Base-by-base conservation (phyloP, 2,797 vertebrate species). In the Ictinia mississippiensis region DNA sequence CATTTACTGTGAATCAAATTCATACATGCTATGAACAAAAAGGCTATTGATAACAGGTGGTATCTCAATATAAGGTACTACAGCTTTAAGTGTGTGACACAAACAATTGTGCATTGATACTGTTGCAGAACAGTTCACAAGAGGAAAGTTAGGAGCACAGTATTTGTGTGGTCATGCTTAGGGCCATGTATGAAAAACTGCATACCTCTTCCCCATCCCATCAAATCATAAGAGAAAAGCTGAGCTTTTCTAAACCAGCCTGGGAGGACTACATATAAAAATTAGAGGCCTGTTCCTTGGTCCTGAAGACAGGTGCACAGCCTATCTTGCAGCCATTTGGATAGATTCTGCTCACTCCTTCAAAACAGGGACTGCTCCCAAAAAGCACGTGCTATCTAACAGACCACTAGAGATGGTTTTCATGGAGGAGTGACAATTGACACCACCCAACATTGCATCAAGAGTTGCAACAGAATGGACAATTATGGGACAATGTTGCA, bases 391-490 rank as follows among this genome's bases (percentile, higher is more conserved):
- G 10, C 21, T n/a, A 21, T 16, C 40, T 13, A 40, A 10, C 45
- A 82, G 56, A 74, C 9, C 19, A 66, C 22, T 33, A 11, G 1
- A 79, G 53, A 31, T 10, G 38, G 52, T n/a, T 75, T 47, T 52
- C 4, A 6, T 4, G 3, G 42, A 53, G 25, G 28, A 50, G 52
- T 20, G 45, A 37, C 12, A 53, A 42, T 2, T 63, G 16, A 59
- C 23, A 22, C 23, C 15, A 62, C 6, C 11, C 37, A 70, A 45
- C 15, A 56, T 6, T 29, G 20, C 35, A 88, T 4, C 52, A 35
- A 31, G 8, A 74, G 18, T n/a, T 0, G 0, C n/a, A 77, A 42
- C 15, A 88, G 37, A 65, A 88, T 0, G 2, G 26, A 23, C 5
- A 0, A 79, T 59, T 59, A 61, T 2, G 26, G 65, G n/a, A 72